phyloP scores from a whole-genome alignment of 1,140 invertebrate species.

The Pseudomyrmex cubaensis region DNA sequence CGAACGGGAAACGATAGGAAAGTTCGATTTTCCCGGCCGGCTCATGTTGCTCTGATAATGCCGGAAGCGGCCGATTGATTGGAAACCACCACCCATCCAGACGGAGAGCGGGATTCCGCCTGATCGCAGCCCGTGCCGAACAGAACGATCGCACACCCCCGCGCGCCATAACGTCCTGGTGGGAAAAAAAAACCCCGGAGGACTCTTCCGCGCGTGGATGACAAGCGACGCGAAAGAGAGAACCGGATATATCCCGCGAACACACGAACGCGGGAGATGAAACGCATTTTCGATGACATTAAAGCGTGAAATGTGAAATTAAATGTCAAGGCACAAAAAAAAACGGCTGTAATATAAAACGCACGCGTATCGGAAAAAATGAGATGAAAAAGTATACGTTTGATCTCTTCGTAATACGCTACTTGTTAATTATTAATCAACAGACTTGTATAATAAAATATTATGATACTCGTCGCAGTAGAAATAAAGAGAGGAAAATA shows the following conservation, averaged over 20 bases:
- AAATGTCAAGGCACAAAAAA: no score
- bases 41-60: conserved; percentile 84
- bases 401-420: no score
- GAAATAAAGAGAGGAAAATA: no score
- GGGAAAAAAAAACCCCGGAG: conserved; percentile 66
- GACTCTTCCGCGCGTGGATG: conserved; percentile 5
- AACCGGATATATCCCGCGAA: background rate
- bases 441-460: no score
- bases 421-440: no score
- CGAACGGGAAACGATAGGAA: conserved; percentile 80
- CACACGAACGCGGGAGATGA: background rate
- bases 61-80: conserved; percentile 85
- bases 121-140: conserved; percentile 63
- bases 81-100: conserved; percentile 79
- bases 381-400: no score
- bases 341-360: no score
- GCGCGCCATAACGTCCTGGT: conserved; percentile 72
- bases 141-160: conserved; percentile 22
- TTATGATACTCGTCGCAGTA: no score
- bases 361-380: no score
- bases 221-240: background rate
- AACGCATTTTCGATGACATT: background rate
- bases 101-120: conserved; percentile 63
- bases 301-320: no score
- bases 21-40: conserved; percentile 84